Base-by-base conservation (phyloP, 2,888 invertebrate species). In the Cataglyphis albicans region DNA sequence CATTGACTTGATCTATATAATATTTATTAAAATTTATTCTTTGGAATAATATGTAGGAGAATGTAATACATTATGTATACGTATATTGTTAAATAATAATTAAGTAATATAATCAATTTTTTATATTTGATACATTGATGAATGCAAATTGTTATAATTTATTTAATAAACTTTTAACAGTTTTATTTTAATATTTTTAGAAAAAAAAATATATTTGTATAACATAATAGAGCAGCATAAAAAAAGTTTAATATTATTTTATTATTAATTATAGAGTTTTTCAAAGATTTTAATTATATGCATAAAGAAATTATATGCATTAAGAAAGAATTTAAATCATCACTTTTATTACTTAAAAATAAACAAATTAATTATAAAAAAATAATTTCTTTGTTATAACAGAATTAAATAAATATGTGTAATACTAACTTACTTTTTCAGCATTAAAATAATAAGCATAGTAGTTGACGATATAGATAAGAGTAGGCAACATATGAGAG, bases 391-490 rank as follows among this genome's bases (percentile, higher is more conserved):
- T 35, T n/a, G 48, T 29, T 35, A 68, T 59, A 6, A 59, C 4
- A 29, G n/a, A 41, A 41, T 29, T 59, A 59, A 59, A 38, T 25
- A 3, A 59, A n/a, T 7, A 6, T 59, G 5, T 41, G 5, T 44
- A 10, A 7, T 7, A 6, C 5, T 44, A 44, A 84, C 84, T 83
- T 18, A 84, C 83, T 10, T 64, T 52, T 3, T 73, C n/a, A 25
- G 44, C 9, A 15, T 73, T 48, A 32, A 74, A 5, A 32, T 74
- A 32, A 57, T 48, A 73, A 41, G 68, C 12, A 38, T 32, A 7
- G n/a, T 84, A 84, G 0, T 84, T 57, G 0, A 83, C 0, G 7
- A 29, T 10, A 61, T 25, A 80, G 0, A 35, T 15, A 1, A 63
- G 0, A 29, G 29, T 9, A 21, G 83, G 44, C 1, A 63, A n/a